Evolutionary conservation across 2,113 vertebrate genomes (phyloP).

Genomic region (Amazona vittata): DNA sequence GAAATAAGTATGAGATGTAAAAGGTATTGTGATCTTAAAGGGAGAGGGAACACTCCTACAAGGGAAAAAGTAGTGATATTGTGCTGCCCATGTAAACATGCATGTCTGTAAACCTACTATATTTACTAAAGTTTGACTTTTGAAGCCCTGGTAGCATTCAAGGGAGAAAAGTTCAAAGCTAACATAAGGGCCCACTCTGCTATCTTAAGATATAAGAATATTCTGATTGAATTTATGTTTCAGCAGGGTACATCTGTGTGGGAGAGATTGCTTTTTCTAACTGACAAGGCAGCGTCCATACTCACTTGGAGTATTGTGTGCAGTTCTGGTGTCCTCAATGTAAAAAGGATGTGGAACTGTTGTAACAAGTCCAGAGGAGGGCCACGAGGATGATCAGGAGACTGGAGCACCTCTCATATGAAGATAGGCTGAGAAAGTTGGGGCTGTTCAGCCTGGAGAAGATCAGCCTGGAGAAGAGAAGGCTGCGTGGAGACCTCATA

Average conservation of each 20-base stretch:
- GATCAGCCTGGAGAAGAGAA: no score
- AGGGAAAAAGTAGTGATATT: background rate
- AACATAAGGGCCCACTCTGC: accelerated
- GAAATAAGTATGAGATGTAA: background rate
- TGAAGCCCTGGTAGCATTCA: background rate
- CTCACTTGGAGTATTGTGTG: no score
- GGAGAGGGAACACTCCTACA: background rate
- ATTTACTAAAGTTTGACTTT: background rate
- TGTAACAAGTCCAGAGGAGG: no score
- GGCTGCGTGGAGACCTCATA: no score
- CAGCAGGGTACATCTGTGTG: background rate
- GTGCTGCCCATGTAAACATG: background rate
- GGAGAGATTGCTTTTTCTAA: background rate
- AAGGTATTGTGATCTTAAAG: background rate
- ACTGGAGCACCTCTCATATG: no score
- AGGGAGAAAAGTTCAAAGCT: background rate
- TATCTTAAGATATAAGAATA: background rate
- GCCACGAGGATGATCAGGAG: no score
- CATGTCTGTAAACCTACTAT: background rate
- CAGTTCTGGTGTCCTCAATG: no score
- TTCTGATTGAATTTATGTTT: background rate
- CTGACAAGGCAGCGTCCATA: background rate
- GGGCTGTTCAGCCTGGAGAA: no score
- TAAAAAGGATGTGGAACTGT: no score
- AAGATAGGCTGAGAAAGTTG: no score